Evolutionary conservation across 1,140 invertebrate species (phyloP).

Genomic region (Panagrolaimus sp.): DNA sequence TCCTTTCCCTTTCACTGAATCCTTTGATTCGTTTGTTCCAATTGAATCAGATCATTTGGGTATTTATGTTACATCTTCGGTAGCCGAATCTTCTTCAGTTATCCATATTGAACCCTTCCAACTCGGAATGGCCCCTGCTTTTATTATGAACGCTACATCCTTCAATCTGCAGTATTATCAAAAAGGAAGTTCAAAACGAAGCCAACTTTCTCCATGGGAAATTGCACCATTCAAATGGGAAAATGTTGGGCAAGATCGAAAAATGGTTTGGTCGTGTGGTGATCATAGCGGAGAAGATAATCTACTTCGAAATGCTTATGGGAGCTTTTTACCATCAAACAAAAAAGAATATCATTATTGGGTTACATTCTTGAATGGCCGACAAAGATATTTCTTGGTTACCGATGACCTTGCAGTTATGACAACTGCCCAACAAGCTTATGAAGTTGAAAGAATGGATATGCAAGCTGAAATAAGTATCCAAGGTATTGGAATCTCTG

Average conservation of each 20-base stretch:
- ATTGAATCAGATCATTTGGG: slow-evolving; percentile 76
- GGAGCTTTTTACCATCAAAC: slow-evolving; percentile 53
- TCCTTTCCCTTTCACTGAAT: slow-evolving; percentile 77
- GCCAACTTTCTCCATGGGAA: slow-evolving; percentile 38
- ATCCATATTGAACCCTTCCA: slow-evolving; percentile 76
- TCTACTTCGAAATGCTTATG: slow-evolving; percentile 38
- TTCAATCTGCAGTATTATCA: slow-evolving; percentile 61
- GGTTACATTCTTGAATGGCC: slow-evolving; percentile 85
- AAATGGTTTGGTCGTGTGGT: slow-evolving; percentile 47
- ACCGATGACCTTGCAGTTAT: slow-evolving; percentile 73
- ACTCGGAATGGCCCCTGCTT: slow-evolving; percentile 75
- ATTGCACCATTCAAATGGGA: slow-evolving; percentile 37
- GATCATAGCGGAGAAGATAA: slow-evolving; percentile 34
- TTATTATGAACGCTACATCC: slow-evolving; percentile 77
- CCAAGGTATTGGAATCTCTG: slow-evolving; percentile 81
- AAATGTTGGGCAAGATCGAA: slow-evolving; percentile 30
- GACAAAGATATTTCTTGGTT: slow-evolving; percentile 82
- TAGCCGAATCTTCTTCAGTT: slow-evolving; percentile 81
- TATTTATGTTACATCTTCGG: slow-evolving; percentile 80
- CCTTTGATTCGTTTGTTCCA: slow-evolving; percentile 73
- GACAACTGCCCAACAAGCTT: slow-evolving; percentile 68
- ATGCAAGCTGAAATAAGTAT: slow-evolving; percentile 67
- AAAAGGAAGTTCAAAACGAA: slow-evolving; percentile 61
- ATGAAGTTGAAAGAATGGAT: slow-evolving; percentile 48
- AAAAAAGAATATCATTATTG: slow-evolving; percentile 66